Conservation (phyloP, 2,113 vertebrate species). For the Thalassarche chlororhynchos region DNA sequence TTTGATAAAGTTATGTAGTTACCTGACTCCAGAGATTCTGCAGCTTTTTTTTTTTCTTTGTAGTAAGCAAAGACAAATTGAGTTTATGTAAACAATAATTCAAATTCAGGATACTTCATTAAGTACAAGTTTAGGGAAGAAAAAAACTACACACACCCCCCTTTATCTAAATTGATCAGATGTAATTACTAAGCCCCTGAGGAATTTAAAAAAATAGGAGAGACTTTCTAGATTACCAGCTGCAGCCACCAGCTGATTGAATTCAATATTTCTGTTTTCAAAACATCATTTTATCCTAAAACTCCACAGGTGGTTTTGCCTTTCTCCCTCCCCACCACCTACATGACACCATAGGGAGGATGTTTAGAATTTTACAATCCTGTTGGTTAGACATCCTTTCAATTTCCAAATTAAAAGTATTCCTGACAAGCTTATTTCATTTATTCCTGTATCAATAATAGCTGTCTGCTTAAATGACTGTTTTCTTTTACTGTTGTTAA, state of each 20-base stretch:
- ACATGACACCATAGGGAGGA: neutral
- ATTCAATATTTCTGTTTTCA: neutral
- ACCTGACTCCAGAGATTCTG: neutral
- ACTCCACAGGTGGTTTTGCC: neutral
- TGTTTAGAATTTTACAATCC: neutral
- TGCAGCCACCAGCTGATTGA: neutral
- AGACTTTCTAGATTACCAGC: neutral
- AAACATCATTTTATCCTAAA: neutral
- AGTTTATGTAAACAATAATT: neutral
- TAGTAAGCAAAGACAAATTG: neutral
- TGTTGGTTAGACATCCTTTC: neutral
- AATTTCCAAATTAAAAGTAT: neutral
- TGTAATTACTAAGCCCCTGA: neutral
- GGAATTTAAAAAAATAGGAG: neutral
- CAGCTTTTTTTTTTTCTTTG: neutral
- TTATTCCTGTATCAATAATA: neutral
- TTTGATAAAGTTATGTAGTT: neutral
- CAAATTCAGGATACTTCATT: neutral
- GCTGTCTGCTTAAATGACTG: neutral
- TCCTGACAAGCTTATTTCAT: neutral
- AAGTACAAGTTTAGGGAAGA: neutral
- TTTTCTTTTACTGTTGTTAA: neutral
- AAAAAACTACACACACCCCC: neutral
- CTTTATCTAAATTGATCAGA: neutral
- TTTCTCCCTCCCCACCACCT: neutral